These are phyloP conservation scores for Platyura marginata DNA, from an alignment of 1,140 invertebrate species.

Conservation along the genomic window DNA sequence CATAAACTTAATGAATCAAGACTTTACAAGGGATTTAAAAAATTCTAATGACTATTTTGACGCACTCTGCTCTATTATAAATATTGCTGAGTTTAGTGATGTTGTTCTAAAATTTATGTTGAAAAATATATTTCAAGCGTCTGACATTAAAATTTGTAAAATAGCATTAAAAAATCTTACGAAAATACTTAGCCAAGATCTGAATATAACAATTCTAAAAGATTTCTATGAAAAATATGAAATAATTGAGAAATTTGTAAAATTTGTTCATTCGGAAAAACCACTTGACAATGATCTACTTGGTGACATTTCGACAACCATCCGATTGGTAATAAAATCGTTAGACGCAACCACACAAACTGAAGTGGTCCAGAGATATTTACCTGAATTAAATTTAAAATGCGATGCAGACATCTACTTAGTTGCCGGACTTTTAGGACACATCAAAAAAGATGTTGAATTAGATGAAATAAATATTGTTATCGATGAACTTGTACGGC, in stretches of 20 bases:
- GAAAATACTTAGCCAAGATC: neutral
- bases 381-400: conserved; percentile 14
- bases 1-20: neutral
- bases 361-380: conserved; percentile 15
- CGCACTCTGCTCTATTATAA: neutral
- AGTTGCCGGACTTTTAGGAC: conserved; percentile 16
- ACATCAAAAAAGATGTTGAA: conserved; percentile 15
- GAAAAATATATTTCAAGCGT: neutral
- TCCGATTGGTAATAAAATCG: conserved; percentile 14
- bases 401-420: conserved; percentile 14
- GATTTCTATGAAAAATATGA: neutral
- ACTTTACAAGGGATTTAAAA: neutral
- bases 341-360: conserved; percentile 16
- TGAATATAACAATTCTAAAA: neutral
- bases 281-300: neutral
- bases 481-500: conserved; percentile 14
- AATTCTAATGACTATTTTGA: neutral
- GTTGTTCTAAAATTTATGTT: neutral
- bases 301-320: conserved; percentile 9
- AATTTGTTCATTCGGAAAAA: neutral
- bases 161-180: neutral
- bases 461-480: conserved; percentile 19
- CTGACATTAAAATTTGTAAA: no score
- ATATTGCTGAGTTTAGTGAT: neutral
- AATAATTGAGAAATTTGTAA: neutral